Percentiles rank a stretch among this genome's conserved stretches.
These are phyloP conservation scores for Rhinoraja longicauda DNA, from an alignment of 2,797 vertebrate species.

Conservation along the genomic window DNA sequence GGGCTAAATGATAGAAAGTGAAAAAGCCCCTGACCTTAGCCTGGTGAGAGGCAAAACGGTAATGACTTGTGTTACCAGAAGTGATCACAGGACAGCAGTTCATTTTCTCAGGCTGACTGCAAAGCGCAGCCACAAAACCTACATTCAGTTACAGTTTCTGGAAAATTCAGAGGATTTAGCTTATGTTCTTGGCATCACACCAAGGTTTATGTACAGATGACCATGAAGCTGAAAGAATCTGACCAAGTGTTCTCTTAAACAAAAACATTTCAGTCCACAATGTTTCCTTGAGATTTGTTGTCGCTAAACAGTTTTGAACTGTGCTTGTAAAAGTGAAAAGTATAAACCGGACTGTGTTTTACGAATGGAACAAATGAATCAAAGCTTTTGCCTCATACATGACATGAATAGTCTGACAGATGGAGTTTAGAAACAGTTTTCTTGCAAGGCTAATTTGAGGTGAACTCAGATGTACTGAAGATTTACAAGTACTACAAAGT, in stretches of 20 bases:
- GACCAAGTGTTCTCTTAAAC: slow-evolving; percentile 41
- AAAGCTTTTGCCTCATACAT: slow-evolving; percentile 56
- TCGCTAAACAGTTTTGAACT: slow-evolving; percentile 61
- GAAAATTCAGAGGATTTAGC: slow-evolving; percentile 62
- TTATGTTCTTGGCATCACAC: slow-evolving; percentile 56
- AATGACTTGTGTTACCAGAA: slow-evolving; percentile 60
- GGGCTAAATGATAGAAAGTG: slow-evolving; percentile 45
- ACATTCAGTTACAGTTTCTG: slow-evolving; percentile 63
- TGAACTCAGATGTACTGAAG: slow-evolving; percentile 63
- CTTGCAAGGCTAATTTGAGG: slow-evolving; percentile 63
- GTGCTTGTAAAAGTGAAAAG: slow-evolving; percentile 57
- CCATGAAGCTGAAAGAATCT: background rate
- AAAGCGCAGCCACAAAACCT: slow-evolving; percentile 58
- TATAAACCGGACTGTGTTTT: slow-evolving; percentile 55
- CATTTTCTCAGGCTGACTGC: slow-evolving; percentile 41
- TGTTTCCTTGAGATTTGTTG: slow-evolving; percentile 57
- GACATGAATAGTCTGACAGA: slow-evolving; percentile 61
- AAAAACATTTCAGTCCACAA: slow-evolving; percentile 54
- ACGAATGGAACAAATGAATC: slow-evolving; percentile 64
- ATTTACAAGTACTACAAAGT: slow-evolving; percentile 65
- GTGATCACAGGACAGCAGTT: slow-evolving; percentile 75
- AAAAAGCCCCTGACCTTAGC: background rate
- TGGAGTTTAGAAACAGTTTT: slow-evolving; percentile 55
- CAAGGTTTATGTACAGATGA: slow-evolving; percentile 52
- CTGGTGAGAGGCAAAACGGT: slow-evolving; percentile 43